These are phyloP conservation scores for Aphidius colemani DNA, from an alignment of 2,888 invertebrate species.

Conservation along the genomic window DNA sequence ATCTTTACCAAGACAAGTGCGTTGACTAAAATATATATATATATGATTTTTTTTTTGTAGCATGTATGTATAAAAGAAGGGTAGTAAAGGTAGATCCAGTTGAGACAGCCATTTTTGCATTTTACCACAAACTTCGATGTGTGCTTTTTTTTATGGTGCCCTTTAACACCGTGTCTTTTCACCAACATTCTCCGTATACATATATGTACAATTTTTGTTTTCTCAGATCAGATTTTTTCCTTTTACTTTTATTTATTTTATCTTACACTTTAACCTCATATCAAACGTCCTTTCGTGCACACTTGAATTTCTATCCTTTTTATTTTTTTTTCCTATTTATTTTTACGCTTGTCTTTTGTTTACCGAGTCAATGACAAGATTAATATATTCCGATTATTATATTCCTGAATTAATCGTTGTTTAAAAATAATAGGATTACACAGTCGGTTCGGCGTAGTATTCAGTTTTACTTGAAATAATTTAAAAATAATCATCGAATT, in stretches of 20 bases:
- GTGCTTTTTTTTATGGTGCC: conserved; percentile 38
- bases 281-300: conserved; percentile 12
- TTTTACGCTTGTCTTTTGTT: conserved; percentile 36
- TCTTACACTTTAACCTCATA: conserved; percentile 16
- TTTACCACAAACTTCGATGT: conserved; percentile 32
- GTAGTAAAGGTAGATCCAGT: conserved; percentile 21
- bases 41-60: too few relatives aligned
- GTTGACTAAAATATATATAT: too few relatives aligned
- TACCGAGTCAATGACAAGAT: conserved; percentile 43
- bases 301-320: background rate
- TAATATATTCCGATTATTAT: too few relatives aligned
- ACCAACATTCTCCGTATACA: conserved; percentile 1
- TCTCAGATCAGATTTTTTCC: background rate
- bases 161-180: conserved; percentile 29
- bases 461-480: too few relatives aligned
- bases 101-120: conserved; percentile 48
- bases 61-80: conserved; percentile 3
- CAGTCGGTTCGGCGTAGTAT: too few relatives aligned
- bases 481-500: too few relatives aligned
- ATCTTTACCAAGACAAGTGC: too few relatives aligned
- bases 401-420: too few relatives aligned
- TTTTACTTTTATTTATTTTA: conserved; percentile 33
- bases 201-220: background rate
- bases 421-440: too few relatives aligned
- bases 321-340: conserved; percentile 10